These are phyloP conservation scores for Delichon dasypus DNA, from an alignment of 2,797 vertebrate genomes.

Conservation along the genomic window DNA sequence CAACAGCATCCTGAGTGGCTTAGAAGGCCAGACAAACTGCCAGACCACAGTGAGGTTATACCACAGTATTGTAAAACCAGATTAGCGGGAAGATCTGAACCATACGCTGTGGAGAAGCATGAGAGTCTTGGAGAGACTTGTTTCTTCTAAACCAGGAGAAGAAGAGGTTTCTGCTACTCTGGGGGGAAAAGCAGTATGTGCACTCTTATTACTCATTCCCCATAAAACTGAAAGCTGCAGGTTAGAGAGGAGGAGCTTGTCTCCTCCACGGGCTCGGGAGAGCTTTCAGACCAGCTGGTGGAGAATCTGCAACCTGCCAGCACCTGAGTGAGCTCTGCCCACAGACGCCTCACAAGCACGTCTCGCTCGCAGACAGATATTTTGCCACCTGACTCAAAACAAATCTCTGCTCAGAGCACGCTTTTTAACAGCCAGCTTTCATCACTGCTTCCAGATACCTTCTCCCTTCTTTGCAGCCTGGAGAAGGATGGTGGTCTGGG, in stretches of 20 bases:
- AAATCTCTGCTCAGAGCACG: not conserved
- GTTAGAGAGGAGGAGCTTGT: slow-evolving; percentile 7
- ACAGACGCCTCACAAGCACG: not conserved
- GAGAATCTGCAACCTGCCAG: slow-evolving; percentile 46
- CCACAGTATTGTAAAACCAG: not conserved
- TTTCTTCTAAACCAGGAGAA: not conserved
- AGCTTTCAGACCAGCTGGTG: slow-evolving; percentile 18
- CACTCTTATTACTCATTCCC: not conserved
- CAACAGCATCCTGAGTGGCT: not conserved
- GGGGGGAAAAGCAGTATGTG: not conserved
- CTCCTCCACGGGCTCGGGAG: not conserved
- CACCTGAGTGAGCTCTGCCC: slow-evolving; percentile 43
- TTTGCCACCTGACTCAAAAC: slow-evolving; percentile 54
- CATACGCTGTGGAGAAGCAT: not conserved
- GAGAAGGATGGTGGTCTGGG: not conserved
- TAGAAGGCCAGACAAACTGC: not conserved
- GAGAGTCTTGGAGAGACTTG: not conserved
- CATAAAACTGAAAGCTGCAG: not conserved
- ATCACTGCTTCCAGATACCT: not conserved
- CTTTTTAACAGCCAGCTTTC: slow-evolving; percentile 45
- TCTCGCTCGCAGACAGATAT: not conserved
- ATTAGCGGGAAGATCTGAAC: not conserved
- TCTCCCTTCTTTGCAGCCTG: not conserved
- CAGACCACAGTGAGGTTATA: not conserved
- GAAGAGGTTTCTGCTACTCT: not conserved